Base-by-base conservation (phyloP, 2,113 vertebrate species). In the Petrocephalus microphthalmus region DNA sequence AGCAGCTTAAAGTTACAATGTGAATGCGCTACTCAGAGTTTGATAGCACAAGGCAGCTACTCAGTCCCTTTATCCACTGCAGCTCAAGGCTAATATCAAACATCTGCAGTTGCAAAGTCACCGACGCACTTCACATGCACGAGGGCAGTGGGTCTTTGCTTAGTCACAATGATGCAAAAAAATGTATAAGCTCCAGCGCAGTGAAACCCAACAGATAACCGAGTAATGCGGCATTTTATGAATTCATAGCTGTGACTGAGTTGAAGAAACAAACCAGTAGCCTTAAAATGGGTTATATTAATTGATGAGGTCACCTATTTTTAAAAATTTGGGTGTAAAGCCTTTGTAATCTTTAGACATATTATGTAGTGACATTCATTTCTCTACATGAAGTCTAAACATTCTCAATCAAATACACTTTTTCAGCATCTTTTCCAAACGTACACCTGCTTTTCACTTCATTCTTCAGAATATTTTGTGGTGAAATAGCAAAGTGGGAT, bases 1-100 rank as follows among this genome's bases (percentile, higher is more conserved):
- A 89, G 82, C 11, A 87, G 94, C 91, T 91, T 96, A 93, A 90
- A 91, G 91, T 96, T 96, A 95, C 96, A 95, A 92, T 93, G 93
- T 91, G 83, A 90, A 0, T 93, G 87, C 90, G 92, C 91, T 91
- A 96, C 95, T 94, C 91, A 88, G 88, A 93, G 84, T 91, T 93
- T 91, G 89, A 53, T 89, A 91, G 92, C 89, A 92, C 89, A 92
- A 89, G 90, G 89, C 88, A 91, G 93, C 93, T 93, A 91, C 90
- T 81, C 47, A 51, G 64, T 42, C 93, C 93, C 87, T 91, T 87
- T 67, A 67, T 67, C n/a, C 60, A 13, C 71, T 82, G 92, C 92
- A 88, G 89, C 92, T 92, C 93, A 91, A 87, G 90, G 91, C 92
- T 93, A 90, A 92, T 87, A 52, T 33, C n/a, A 78, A 56, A 88